These are phyloP conservation scores for Argyresthia goedartella DNA, from an alignment of 2,888 invertebrate species.

Conservation along the genomic window DNA sequence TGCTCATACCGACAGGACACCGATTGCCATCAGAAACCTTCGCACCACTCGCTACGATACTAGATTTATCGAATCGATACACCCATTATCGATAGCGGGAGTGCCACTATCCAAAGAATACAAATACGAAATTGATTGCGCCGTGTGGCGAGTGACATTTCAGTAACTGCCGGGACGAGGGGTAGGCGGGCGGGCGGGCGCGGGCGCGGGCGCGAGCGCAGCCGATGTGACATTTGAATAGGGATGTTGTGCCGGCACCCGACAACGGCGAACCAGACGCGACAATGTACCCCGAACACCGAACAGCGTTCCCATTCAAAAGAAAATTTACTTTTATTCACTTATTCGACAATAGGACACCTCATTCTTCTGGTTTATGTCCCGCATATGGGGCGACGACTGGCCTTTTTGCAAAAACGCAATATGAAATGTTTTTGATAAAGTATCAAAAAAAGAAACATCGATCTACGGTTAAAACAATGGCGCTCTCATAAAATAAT, in stretches of 20 bases:
- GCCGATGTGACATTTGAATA: slow-evolving; percentile 68
- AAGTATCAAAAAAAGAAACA: too few relatives aligned
- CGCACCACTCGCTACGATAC: neutral
- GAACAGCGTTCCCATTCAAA: slow-evolving; percentile 60
- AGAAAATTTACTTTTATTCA: slow-evolving; percentile 61
- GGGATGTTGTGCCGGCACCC: slow-evolving; percentile 66
- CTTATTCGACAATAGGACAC: slow-evolving; percentile 36
- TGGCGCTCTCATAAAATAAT: slow-evolving; percentile 1
- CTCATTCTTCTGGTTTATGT: slow-evolving; percentile 40
- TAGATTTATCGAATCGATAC: slow-evolving; percentile 39
- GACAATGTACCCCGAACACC: slow-evolving; percentile 61
- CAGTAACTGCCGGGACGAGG: slow-evolving; percentile 35
- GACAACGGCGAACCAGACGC: slow-evolving; percentile 49
- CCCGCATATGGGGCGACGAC: slow-evolving; percentile 8
- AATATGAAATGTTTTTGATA: too few relatives aligned
- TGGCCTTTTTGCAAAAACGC: too few relatives aligned
- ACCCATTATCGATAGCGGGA: slow-evolving; percentile 29
- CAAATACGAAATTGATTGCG: slow-evolving; percentile 71
- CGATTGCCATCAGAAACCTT: too few relatives aligned
- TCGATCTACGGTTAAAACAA: neutral
- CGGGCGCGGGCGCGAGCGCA: slow-evolving; percentile 20
- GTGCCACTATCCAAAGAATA: slow-evolving; percentile 55
- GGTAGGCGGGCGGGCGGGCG: slow-evolving; percentile 18
- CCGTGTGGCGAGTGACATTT: slow-evolving; percentile 67
- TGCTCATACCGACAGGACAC: too few relatives aligned